These are phyloP conservation scores for Mellivora capensis DNA, from an alignment of 2,113 vertebrate genomes.

Conservation along the genomic window DNA sequence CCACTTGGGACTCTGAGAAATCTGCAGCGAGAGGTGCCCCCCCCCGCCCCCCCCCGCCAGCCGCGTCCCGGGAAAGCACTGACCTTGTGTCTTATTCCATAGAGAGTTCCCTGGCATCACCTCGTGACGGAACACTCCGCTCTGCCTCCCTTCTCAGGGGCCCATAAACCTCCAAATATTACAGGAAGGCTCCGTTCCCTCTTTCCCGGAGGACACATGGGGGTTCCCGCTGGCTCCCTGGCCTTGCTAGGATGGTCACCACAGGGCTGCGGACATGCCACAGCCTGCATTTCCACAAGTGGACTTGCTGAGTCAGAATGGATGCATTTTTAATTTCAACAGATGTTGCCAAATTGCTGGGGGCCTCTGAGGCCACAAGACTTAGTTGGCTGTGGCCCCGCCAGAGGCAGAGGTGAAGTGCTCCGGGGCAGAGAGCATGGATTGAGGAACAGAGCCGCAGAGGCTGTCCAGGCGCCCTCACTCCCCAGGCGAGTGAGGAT, in stretches of 20 bases:
- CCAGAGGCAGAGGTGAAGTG: background rate
- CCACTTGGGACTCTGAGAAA: background rate
- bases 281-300: background rate
- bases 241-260: too few species aligned
- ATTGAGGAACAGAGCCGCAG: background rate
- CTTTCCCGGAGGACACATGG: background rate
- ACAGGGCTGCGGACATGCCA: background rate
- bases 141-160: background rate
- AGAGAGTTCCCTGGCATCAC: background rate
- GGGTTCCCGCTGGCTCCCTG: background rate
- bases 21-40: background rate
- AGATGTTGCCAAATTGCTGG: background rate
- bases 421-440: background rate
- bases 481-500: background rate
- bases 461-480: background rate
- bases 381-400: background rate
- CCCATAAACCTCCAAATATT: background rate
- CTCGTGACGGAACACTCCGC: background rate
- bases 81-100: background rate
- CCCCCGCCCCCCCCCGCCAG: background rate
- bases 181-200: background rate
- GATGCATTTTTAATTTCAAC: background rate
- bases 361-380: background rate
- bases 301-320: background rate
- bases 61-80: background rate